These are phyloP conservation scores for Cryptotis parvus DNA, from an alignment of 2,113 vertebrate genomes.

Conservation along the genomic window DNA sequence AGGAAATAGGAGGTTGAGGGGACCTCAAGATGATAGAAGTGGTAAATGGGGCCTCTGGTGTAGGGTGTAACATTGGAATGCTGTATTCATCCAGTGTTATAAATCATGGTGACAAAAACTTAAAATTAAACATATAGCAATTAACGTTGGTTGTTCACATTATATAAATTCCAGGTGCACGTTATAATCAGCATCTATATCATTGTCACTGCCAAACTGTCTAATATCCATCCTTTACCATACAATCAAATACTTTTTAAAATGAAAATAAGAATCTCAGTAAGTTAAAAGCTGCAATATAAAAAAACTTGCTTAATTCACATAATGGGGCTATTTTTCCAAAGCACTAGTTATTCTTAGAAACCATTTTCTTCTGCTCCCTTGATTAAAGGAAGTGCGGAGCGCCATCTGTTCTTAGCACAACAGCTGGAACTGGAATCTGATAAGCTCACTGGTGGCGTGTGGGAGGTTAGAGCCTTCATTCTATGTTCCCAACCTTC, in stretches of 20 bases:
- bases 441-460: slow-evolving; percentile 46
- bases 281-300: slow-evolving; percentile 40
- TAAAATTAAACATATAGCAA: no score
- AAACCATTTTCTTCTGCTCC: slow-evolving; percentile 65
- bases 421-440: slow-evolving; percentile 73
- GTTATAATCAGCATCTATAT: background rate
- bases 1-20: no score
- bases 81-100: no score
- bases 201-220: background rate
- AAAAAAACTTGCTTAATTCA: slow-evolving; percentile 59
- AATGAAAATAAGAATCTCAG: slow-evolving; percentile 34
- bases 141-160: no score
- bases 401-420: slow-evolving; percentile 67
- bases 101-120: no score
- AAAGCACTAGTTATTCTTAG: slow-evolving; percentile 77
- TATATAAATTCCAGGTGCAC: no score
- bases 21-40: no score
- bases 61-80: no score
- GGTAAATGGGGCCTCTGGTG: no score
- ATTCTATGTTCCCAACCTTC: slow-evolving; percentile 51
- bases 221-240: background rate
- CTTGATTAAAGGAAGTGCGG: slow-evolving; percentile 62
- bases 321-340: slow-evolving; percentile 56
- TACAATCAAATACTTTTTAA: slow-evolving; percentile 51
- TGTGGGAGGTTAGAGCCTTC: slow-evolving; percentile 54